A percentile compares a stretch with the other conserved stretches of the same genome.
Conservation (phyloP, 2,888 invertebrate species). For the Tridacna crocea region DNA sequence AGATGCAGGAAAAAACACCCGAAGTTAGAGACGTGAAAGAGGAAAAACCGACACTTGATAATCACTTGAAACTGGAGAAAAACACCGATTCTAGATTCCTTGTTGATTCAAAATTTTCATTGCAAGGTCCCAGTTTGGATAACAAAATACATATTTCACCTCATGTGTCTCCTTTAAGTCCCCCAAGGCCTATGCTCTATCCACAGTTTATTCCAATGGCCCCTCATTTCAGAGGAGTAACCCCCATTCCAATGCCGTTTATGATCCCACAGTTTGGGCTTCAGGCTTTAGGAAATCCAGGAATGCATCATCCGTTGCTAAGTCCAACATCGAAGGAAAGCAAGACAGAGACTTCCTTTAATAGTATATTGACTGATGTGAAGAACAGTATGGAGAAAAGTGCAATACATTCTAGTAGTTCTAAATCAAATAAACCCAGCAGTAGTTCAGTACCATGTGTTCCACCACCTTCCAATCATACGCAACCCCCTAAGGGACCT, state of each 20-base stretch:
- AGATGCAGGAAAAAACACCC: slow-evolving; percentile 28
- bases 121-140: neutral
- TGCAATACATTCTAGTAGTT: slow-evolving; percentile 23
- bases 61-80: slow-evolving; percentile 9
- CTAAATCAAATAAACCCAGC: slow-evolving; percentile 12
- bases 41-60: neutral
- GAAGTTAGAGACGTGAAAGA: slow-evolving; percentile 1
- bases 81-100: slow-evolving; percentile 8
- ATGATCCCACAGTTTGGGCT: slow-evolving; percentile 60
- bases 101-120: slow-evolving; percentile 8
- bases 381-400: slow-evolving; percentile 24
- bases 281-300: slow-evolving; percentile 41
- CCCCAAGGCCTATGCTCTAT: slow-evolving; percentile 62
- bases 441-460: slow-evolving; percentile 15
- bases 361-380: slow-evolving; percentile 20
- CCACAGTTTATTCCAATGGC: slow-evolving; percentile 65
- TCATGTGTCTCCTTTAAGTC: slow-evolving; percentile 43
- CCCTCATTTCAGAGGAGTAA: slow-evolving; percentile 39
- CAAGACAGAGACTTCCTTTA: slow-evolving; percentile 16
- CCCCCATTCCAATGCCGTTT: slow-evolving; percentile 57
- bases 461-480: slow-evolving; percentile 38
- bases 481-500: slow-evolving; percentile 37
- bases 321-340: slow-evolving; percentile 3
- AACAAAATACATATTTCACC: slow-evolving; percentile 15
- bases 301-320: slow-evolving; percentile 12